Percentiles rank a stretch among this genome's conserved stretches.
These are phyloP conservation scores for Harpegnathos saltator DNA, from an alignment of 1,140 invertebrate species.

Conservation along the genomic window DNA sequence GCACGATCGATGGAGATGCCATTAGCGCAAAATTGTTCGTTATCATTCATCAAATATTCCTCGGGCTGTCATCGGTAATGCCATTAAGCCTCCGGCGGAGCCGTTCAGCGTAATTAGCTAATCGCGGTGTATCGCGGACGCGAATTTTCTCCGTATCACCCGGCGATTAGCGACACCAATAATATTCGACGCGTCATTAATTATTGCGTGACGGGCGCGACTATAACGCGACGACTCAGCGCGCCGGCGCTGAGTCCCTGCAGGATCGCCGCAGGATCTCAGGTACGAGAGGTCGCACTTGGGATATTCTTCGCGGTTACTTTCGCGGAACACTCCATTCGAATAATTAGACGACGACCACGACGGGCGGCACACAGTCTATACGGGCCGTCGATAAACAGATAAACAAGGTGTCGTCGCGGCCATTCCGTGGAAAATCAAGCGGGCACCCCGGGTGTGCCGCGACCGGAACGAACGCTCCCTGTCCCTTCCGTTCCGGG, in stretches of 20 bases:
- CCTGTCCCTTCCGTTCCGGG: constrained; percentile 52
- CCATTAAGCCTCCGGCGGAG: constrained; percentile 4
- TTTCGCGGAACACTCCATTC: too few species aligned
- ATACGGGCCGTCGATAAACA: constrained; percentile 63
- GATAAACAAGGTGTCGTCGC: constrained; percentile 65
- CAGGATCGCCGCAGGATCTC: constrained; percentile 32
- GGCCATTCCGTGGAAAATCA: constrained; percentile 51
- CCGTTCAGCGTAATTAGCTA: neutral
- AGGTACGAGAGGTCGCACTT: too few species aligned
- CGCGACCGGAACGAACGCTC: constrained; percentile 29
- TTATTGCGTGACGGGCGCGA: neutral
- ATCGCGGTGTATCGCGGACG: neutral
- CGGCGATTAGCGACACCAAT: constrained; percentile 29
- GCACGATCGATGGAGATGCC: neutral
- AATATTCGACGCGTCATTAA: constrained; percentile 38
- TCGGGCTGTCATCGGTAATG: constrained; percentile 23
- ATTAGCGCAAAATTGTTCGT: constrained; percentile 37
- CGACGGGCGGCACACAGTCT: too few species aligned
- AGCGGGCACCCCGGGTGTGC: neutral
- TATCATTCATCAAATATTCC: constrained; percentile 17
- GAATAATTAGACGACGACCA: constrained; percentile 56
- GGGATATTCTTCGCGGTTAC: too few species aligned
- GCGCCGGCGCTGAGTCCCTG: too few species aligned
- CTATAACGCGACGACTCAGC: neutral
- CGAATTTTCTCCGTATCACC: constrained; percentile 6